Evolutionary conservation across 1,140 invertebrate species (phyloP), one percentile per base, ranked within the genome.

Genomic region (Bombus pyrosoma): DNA sequence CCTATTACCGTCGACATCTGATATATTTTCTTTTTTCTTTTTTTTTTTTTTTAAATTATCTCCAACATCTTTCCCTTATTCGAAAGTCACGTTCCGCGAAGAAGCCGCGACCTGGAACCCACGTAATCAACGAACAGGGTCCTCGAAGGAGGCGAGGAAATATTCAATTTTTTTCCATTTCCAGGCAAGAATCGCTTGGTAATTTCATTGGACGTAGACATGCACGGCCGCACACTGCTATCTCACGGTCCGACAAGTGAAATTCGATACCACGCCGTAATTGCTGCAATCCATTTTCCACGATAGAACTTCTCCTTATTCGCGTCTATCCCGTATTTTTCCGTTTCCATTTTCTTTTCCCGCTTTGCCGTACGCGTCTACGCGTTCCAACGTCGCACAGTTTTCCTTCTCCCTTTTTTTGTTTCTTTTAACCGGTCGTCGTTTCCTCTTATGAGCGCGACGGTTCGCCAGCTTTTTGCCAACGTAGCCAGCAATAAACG

Each of bases 241-340:
- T 53, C 47, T 53, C 47, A 71, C 10, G 22, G 13, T 25, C 28
- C 18, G 53, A 62, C 37, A 34, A 81, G 28, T 43, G 53, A 82
- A 82, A 82, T 64, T 82, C 57, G 47, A 82, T 74, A 34, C 64
- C 64, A 3, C 39, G 41, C 6, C 22, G 57, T 64, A 82, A 74
- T 74, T 74, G 71, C 53, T 3, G 47, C 71, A 82, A 82, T 82
- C 53, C 37, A 82, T 73, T 82, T 74, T n/a, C 57, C n/a, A 13
- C 8, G 66, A 80, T 53, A 69, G 71, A 74, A 74, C n/a, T 64
- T 82, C 28, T 74, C 69, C 39, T 73, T 82, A 37, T 74, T 64
- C 57, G 18, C 25, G 4, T 64, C 37, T 9, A 34, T 12, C 37
- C 39, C 15, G 18, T 68, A 9, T 43, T 25, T 32, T 13, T 28